phyloP scores from a whole-genome alignment of 2,888 invertebrate species.

The Cryptocheilus praepositus region DNA sequence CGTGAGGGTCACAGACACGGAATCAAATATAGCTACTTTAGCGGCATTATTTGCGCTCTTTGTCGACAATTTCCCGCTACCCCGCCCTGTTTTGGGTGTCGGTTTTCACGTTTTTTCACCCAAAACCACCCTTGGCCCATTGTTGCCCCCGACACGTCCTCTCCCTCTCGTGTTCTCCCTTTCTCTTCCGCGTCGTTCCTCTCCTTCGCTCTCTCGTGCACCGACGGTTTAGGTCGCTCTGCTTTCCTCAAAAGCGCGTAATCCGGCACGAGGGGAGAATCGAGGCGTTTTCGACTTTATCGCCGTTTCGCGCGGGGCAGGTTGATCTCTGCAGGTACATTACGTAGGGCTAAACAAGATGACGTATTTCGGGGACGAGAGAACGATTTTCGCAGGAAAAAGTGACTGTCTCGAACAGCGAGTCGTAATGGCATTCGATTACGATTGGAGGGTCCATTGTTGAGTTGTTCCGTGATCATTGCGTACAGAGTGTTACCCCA shows the following conservation, averaged over 20 bases:
- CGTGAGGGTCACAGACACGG: constrained; percentile 44
- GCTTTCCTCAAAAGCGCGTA: constrained; percentile 69
- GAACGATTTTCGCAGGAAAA: neutral
- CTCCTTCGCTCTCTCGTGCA: too few relatives aligned
- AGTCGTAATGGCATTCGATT: neutral
- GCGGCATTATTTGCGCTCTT: constrained; percentile 69
- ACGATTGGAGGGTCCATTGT: too few relatives aligned
- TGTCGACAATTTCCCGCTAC: constrained; percentile 71
- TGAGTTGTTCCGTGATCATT: too few relatives aligned
- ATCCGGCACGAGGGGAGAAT: constrained; percentile 69
- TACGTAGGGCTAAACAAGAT: constrained; percentile 6
- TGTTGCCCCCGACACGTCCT: constrained; percentile 54
- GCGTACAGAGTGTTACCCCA: too few relatives aligned
- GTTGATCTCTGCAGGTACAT: constrained; percentile 71
- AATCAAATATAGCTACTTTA: constrained; percentile 70
- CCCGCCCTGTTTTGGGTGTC: constrained; percentile 73
- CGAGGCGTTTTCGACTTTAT: constrained; percentile 66
- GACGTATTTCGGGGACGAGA: constrained; percentile 17
- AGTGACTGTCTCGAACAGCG: neutral
- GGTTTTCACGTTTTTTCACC: constrained; percentile 74
- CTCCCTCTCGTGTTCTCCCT: constrained; percentile 34
- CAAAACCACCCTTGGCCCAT: constrained; percentile 69
- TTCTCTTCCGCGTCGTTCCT: constrained; percentile 22
- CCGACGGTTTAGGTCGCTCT: too few relatives aligned
- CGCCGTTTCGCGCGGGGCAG: constrained; percentile 62